These are phyloP conservation scores for Gallinago nigripennis DNA, from an alignment of 2,797 vertebrate species.

Conservation along the genomic window DNA sequence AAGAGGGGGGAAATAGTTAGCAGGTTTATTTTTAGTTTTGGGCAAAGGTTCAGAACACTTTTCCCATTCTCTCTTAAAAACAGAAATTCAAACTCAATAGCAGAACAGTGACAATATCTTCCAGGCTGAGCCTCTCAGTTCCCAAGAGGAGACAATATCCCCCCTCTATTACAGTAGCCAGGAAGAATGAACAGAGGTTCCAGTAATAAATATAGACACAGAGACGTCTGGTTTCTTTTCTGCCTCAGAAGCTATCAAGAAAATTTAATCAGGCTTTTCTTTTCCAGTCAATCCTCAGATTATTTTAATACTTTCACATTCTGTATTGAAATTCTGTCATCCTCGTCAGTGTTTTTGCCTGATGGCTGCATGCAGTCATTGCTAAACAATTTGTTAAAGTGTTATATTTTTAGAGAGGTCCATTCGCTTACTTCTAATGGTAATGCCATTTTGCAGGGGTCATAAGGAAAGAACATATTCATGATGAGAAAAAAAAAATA, in stretches of 20 bases:
- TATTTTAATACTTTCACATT: conserved; percentile 58
- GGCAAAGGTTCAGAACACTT: conserved; percentile 16
- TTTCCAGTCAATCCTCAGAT: conserved; percentile 54
- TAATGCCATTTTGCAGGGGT: conserved; percentile 22
- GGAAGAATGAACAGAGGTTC: conserved; percentile 48
- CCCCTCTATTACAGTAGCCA: conserved; percentile 12
- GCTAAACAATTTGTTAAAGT: conserved; percentile 55
- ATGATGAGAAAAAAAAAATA: not conserved
- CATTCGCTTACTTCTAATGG: conserved; percentile 4
- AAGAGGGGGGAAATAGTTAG: not conserved
- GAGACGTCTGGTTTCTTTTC: conserved; percentile 42
- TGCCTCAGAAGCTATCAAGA: conserved; percentile 54
- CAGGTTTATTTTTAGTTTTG: conserved; percentile 16
- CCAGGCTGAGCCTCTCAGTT: not conserved
- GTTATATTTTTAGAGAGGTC: conserved; percentile 43
- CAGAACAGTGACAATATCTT: conserved; percentile 39
- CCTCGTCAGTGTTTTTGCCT: not conserved
- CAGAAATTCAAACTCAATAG: conserved; percentile 24
- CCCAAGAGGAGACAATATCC: conserved; percentile 33
- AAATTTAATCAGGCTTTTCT: conserved; percentile 70
- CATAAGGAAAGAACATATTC: conserved; percentile 21
- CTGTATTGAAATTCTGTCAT: conserved; percentile 59
- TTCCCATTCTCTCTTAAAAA: not conserved
- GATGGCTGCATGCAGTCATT: conserved; percentile 40
- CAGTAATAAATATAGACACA: conserved; percentile 50